A percentile compares a stretch with the other conserved stretches of the same genome.
These are phyloP conservation scores for Zaprionus lachaisei DNA, from an alignment of 1,140 invertebrate genomes.

Conservation along the genomic window DNA sequence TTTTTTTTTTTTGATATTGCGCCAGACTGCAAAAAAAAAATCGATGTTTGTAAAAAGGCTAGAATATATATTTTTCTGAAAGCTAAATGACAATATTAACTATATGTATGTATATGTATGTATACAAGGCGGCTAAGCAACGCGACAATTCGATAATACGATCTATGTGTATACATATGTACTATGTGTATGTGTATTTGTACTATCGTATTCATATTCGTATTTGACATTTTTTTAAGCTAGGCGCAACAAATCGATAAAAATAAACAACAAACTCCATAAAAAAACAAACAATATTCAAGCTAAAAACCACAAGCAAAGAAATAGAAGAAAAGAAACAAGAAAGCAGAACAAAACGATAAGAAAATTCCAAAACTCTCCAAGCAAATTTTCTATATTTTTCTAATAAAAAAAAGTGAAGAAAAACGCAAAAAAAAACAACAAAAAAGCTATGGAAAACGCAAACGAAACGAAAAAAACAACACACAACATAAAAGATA, in stretches of 20 bases:
- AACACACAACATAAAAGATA: conserved; percentile 10
- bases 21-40: conserved; percentile 32
- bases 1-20: conserved; percentile 32
- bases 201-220: conserved; percentile 36
- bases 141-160: conserved; percentile 19
- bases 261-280: conserved; percentile 18
- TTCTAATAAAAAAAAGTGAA: conserved; percentile 57
- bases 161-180: conserved; percentile 21
- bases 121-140: conserved; percentile 25
- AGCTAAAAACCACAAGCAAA: conserved; percentile 35
- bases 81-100: conserved; percentile 80
- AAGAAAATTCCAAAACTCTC: conserved; percentile 14
- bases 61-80: conserved; percentile 79
- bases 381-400: conserved; percentile 67
- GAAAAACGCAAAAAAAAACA: conserved; percentile 37
- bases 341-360: conserved; percentile 11
- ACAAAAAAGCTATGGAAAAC: conserved; percentile 38
- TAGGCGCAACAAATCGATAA: conserved; percentile 26
- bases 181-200: conserved; percentile 37
- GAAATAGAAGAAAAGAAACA: conserved; percentile 1
- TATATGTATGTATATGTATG: conserved; percentile 47
- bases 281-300: conserved; percentile 17
- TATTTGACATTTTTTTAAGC: conserved; percentile 44
- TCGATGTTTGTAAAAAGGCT: conserved; percentile 52
- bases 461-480: conserved; percentile 33